Evolutionary conservation across 64 coral and sea anemone genomes (phyloP).

Genomic region (Cladopsammia gracilis): DNA sequence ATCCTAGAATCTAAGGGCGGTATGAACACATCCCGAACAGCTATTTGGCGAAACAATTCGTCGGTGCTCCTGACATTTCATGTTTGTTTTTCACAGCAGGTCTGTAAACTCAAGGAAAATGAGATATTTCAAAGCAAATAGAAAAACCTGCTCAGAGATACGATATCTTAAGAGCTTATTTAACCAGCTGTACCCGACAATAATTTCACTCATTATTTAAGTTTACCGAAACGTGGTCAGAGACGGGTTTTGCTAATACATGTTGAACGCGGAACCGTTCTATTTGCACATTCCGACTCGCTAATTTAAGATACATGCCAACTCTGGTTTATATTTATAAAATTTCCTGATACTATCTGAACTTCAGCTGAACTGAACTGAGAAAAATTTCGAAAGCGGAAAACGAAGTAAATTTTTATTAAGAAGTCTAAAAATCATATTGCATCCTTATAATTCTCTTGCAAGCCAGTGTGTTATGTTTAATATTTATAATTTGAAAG

Average conservation of each 20-base stretch:
- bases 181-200: constrained; percentile 38
- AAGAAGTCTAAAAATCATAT: no score
- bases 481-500: no score
- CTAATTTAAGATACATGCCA: neutral
- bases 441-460: no score
- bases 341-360: no score
- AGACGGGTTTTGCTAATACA: constrained; percentile 27
- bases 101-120: constrained; percentile 24
- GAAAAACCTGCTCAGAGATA: neutral
- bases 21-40: no score
- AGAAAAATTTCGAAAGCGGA: no score
- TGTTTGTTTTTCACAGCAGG: constrained; percentile 23
- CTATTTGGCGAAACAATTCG: no score
- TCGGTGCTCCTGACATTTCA: neutral
- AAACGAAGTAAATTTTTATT: no score
- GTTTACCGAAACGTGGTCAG: constrained; percentile 43
- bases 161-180: constrained; percentile 37
- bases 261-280: neutral
- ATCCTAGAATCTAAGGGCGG: no score
- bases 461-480: no score
- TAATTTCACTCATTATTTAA: constrained; percentile 33
- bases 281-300: neutral
- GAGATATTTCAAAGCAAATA: constrained; percentile 58
- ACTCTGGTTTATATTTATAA: neutral
- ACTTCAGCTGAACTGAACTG: no score